Base-by-base conservation (phyloP, 2,797 vertebrate genomes). In the Euphonia xanthogaster region DNA sequence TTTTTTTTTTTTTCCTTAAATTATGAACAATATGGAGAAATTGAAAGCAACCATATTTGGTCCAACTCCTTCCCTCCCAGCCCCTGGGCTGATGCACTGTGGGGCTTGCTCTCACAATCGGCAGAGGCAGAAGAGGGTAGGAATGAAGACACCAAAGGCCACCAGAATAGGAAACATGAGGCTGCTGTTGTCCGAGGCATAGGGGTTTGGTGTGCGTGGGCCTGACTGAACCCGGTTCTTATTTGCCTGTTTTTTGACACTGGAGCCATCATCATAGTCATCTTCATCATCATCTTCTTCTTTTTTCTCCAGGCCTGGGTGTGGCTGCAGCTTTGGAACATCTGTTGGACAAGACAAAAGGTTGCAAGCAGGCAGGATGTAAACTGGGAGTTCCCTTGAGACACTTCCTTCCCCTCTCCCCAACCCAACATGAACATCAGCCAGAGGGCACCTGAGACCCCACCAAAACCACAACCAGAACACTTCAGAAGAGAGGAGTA, bases 161-260 rank as follows among this genome's bases (percentile, higher is more conserved):
- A 99, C 99, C 47, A 99, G 97, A 96, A 99, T 99, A 93, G 99
- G 99, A 92, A 99, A 99, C 99, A 99, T 99, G 96, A 99, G 98
- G 98, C 99, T 99, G 99, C 99, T 99, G 98, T 99, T 99, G 98
- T 99, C 99, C 7, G 99, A 99, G 72, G 99, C 99, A 53, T 99
- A 99, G 7, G 99, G 99, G 97, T 99, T 99, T 66, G 99, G 99
- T 62, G 99, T 99, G 96, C 99, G 98, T 39, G 99, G 99, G 54
- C 99, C 99, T 3, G 99, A 99, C 95, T 99, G 99, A 96, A 99
- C 99, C 86, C 98, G 98, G 97, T 98, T 98, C 98, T 99, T 99
- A 91, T 98, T 98, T 92, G 98, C 95, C 62, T 98, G 83, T n/a
- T 98, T 98, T 93, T 98, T 94, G 86, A 98, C 98, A 96, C 98